Evolutionary conservation across 2,113 vertebrate genomes (phyloP).

Genomic region (Aythya baeri): DNA sequence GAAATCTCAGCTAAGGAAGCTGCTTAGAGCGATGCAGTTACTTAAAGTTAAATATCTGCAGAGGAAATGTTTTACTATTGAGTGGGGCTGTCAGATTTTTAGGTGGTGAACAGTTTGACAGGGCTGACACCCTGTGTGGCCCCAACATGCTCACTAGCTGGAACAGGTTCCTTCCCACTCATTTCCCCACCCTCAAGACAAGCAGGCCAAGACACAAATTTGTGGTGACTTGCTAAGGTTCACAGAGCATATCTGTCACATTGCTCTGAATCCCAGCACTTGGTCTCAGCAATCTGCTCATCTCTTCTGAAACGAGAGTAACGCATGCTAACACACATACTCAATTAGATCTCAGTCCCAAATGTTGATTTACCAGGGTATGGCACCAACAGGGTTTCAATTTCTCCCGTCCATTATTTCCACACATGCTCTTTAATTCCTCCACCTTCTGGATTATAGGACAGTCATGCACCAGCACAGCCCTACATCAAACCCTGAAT

Average conservation of each 20-base stretch:
- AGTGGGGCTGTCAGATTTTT: neutral
- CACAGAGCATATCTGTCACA: neutral
- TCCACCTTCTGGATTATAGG: neutral
- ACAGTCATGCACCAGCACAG: neutral
- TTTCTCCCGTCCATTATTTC: neutral
- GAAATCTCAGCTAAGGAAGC: neutral
- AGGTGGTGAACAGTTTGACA: neutral
- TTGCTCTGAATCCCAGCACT: neutral
- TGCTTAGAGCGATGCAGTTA: neutral
- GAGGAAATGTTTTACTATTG: neutral
- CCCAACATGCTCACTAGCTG: neutral
- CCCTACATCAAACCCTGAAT: neutral
- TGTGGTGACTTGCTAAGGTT: neutral
- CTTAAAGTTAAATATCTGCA: neutral
- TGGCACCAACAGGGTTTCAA: neutral
- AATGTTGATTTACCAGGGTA: neutral
- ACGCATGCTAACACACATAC: neutral
- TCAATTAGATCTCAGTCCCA: neutral
- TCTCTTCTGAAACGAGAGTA: neutral
- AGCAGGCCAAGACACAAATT: neutral
- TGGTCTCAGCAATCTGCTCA: neutral
- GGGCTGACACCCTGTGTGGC: neutral
- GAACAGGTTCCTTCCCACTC: neutral
- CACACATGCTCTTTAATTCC: neutral
- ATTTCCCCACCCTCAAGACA: neutral